Evolutionary conservation across 1,140 invertebrate species (phyloP), one percentile per base, ranked within the genome.

Genomic region (Ostrea denselamellosa): DNA sequence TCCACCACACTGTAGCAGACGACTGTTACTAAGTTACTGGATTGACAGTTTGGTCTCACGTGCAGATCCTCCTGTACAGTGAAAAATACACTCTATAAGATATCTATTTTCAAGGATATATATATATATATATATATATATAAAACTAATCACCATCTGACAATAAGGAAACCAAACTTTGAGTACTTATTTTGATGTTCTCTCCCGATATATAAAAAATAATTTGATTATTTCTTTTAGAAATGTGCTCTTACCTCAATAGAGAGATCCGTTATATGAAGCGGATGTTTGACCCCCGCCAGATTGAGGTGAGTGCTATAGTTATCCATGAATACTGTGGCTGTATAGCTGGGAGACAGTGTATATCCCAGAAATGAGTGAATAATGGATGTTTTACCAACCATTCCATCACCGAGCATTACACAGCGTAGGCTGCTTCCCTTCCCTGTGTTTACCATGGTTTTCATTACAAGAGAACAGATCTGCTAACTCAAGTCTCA

Each of bases 1-100:
- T 98, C 99, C 65, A 99, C 98, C 88, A 99, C 98, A 92, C 98
- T 99, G 95, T 99, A 99, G 96, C 99, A 99, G 68, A 99, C 98
- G 89, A 99, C 97, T 77, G 68, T 77, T 34, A 77, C 68, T 28
- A 77, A 14, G 25, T 77, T 77, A 77, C 68, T 77, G 3, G 68
- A 77, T 25, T 77, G 68, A 77, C 68, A 77, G 28, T 77, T 77
- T 12, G 68, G 68, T 77, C 68, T 77, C 68, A 77, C 68, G 22
- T 77, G 68, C 8, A 77, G 68, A 25, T 77, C 68, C 25, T 77
- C 68, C 68, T 77, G 68, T 10, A 77, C 25, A 34, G 28, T 44
- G 14, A 14, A 71, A 77, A 62, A 62, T 62, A 62, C 17, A 62
- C 2, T 19, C 17, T n/a, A 19, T 62, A 62, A 62, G 56, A 62